A percentile compares a stretch with the other conserved stretches of the same genome.
phyloP scores from a whole-genome alignment of 2,113 vertebrate species.

The Percina caprodes region DNA sequence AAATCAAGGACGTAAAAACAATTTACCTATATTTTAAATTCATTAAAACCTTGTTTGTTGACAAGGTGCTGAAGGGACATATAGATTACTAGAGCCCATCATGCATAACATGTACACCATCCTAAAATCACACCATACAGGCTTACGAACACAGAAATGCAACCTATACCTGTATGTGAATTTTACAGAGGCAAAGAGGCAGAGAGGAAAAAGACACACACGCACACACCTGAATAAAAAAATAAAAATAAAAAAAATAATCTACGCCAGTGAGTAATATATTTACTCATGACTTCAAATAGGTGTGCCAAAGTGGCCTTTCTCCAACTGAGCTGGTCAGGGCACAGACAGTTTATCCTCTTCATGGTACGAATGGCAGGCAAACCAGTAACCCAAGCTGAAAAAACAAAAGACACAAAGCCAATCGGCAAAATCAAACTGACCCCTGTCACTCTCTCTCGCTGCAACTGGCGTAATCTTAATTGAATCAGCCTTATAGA shows the following conservation, averaged over 20 bases:
- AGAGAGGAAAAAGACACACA: conserved; percentile 5
- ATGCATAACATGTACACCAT: not conserved
- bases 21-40: not conserved
- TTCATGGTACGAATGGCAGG: conserved; percentile 56
- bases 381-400: conserved; percentile 70
- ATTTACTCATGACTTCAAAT: conserved; percentile 67
- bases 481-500: conserved; percentile 99
- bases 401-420: conserved; percentile 85
- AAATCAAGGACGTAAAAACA: conserved; percentile 21
- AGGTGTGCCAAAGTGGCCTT: conserved; percentile 42
- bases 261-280: conserved; percentile 49
- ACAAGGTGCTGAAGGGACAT: not conserved
- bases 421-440: conserved; percentile 90
- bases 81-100: not conserved
- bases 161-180: conserved; percentile 2
- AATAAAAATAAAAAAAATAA: conserved; percentile 5
- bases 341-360: conserved; percentile 63
- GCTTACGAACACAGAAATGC: conserved; percentile 4
- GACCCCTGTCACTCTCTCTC: conserved; percentile 89
- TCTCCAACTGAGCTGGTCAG: conserved; percentile 51
- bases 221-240: not conserved
- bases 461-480: conserved; percentile 93
- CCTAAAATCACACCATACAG: not conserved
- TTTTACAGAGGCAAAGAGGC: not conserved
- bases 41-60: not conserved